Evolutionary conservation across 1,140 invertebrate genomes (phyloP).

Genomic region (Stegodyphus mimosarum): DNA sequence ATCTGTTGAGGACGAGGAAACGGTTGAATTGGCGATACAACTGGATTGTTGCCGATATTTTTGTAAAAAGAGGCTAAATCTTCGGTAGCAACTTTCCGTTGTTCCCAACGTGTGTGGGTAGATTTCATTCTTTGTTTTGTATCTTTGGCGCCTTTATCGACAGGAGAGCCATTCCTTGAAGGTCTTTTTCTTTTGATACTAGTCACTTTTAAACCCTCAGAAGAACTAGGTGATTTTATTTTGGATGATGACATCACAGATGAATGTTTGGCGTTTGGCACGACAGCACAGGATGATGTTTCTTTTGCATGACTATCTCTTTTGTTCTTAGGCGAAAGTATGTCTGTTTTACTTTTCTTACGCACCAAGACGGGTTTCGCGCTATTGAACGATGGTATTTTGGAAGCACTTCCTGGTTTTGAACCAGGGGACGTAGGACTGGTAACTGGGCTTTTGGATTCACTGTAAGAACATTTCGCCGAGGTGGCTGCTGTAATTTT

Average conservation of each 20-base stretch:
- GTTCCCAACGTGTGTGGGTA: conserved; percentile 31
- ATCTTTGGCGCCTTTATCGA: conserved; percentile 33
- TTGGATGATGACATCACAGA: conserved; percentile 11
- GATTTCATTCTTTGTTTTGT: conserved; percentile 46
- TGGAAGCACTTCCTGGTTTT: conserved; percentile 39
- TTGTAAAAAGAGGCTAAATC: conserved; percentile 4
- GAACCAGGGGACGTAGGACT: conserved; percentile 17
- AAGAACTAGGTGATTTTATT: conserved; percentile 4
- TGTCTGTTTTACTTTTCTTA: conserved; percentile 39
- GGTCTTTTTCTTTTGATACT: conserved; percentile 31
- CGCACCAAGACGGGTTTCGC: conserved; percentile 8
- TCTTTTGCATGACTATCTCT: conserved; percentile 2
- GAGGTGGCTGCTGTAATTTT: conserved; percentile 24
- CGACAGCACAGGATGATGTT: background rate
- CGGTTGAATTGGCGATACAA: conserved; percentile 17
- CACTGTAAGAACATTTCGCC: background rate
- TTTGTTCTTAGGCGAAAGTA: background rate
- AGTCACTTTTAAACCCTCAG: conserved; percentile 3
- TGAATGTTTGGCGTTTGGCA: conserved; percentile 19
- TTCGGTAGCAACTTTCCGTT: background rate
- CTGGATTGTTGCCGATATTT: background rate
- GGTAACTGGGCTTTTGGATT: conserved; percentile 16
- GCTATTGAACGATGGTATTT: conserved; percentile 38
- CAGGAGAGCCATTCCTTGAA: conserved; percentile 26
- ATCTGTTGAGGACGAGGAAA: conserved; percentile 27